Evolutionary conservation across 2,113 vertebrate species (phyloP), one percentile per base, ranked within the genome.

Genomic region (Scomber japonicus): DNA sequence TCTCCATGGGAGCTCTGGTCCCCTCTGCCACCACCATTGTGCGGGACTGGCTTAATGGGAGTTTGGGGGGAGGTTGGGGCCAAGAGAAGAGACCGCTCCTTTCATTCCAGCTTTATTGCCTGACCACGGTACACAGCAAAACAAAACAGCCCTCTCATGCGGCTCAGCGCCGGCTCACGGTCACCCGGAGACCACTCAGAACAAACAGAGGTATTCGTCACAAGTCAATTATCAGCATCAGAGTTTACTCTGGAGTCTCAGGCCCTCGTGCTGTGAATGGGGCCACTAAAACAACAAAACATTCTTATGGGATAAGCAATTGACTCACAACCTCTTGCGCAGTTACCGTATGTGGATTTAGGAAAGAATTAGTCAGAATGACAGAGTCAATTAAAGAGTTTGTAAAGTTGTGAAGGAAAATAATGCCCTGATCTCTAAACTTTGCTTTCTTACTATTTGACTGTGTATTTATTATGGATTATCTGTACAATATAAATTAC

Each of bases 121-220:
- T 59, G 81, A 84, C 88, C 87, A 27, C 51, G 60, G 84, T 83
- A 91, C 91, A 84, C 78, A 85, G 78, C 73, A 83, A 91, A 89
- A 92, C 92, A 92, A 94, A 94, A 92, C 89, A 89, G 87, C 40
- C 84, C 89, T 89, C 86, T 88, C 84, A 91, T 73, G 80, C 79
- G 78, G 73, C 89, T 87, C 87, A 70, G 73, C 64, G 73, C 68
- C 75, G 19, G 79, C 71, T 71, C 85, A 27, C 71, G 54, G 92
- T 94, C 92, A 80, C 94, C 91, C 73, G 77, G 93, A 88, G 89
- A 95, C 92, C 35, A 68, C 65, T 59, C 50, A 8, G 80, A 70
- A 95, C 94, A 95, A 94, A 94, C 89, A 71, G 84, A 93, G 89
- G 91, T 84, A 95, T 94, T 93, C 77, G 70, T 79, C 84, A 89